These are phyloP conservation scores for Datnioides undecimradiatus DNA, from an alignment of 2,113 vertebrate species.

Conservation along the genomic window DNA sequence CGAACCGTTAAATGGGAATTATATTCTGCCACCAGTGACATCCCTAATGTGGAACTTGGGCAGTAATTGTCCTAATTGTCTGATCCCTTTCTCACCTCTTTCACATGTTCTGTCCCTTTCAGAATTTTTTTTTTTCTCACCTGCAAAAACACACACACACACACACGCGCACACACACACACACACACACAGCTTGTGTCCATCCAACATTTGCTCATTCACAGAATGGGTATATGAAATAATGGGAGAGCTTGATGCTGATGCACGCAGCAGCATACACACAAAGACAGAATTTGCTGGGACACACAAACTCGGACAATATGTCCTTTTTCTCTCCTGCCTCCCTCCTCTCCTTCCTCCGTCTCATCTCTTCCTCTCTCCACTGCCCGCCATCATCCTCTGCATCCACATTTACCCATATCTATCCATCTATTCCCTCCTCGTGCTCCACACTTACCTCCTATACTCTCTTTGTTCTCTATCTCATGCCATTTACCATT, in stretches of 20 bases:
- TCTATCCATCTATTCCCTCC: slow-evolving; percentile 26
- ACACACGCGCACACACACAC: slow-evolving; percentile 7
- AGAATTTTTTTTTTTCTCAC: slow-evolving; percentile 23
- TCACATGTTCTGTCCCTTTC: slow-evolving; percentile 24
- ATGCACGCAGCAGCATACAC: slow-evolving; percentile 28
- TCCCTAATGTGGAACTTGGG: slow-evolving; percentile 73
- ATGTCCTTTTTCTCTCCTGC: slow-evolving; percentile 1
- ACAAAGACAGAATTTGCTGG: neutral
- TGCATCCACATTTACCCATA: slow-evolving; percentile 57
- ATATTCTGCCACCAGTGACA: slow-evolving; percentile 78
- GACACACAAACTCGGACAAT: slow-evolving; percentile 5
- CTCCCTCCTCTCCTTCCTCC: neutral
- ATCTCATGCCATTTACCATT: slow-evolving; percentile 33
- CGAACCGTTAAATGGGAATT: slow-evolving; percentile 83
- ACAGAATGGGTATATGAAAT: slow-evolving; percentile 7
- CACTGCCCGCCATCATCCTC: slow-evolving; percentile 14
- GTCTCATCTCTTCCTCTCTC: slow-evolving; percentile 36
- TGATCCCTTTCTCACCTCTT: slow-evolving; percentile 58
- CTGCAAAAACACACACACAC: slow-evolving; percentile 16
- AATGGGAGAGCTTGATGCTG: slow-evolving; percentile 29
- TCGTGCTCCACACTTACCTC: slow-evolving; percentile 37
- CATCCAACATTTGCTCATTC: neutral
- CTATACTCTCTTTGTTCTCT: slow-evolving; percentile 25
- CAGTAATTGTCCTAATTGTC: slow-evolving; percentile 80
- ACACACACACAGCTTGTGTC: neutral